phyloP scores from a whole-genome alignment of 2,113 vertebrate genomes.

The Protomyctophum bolini region DNA sequence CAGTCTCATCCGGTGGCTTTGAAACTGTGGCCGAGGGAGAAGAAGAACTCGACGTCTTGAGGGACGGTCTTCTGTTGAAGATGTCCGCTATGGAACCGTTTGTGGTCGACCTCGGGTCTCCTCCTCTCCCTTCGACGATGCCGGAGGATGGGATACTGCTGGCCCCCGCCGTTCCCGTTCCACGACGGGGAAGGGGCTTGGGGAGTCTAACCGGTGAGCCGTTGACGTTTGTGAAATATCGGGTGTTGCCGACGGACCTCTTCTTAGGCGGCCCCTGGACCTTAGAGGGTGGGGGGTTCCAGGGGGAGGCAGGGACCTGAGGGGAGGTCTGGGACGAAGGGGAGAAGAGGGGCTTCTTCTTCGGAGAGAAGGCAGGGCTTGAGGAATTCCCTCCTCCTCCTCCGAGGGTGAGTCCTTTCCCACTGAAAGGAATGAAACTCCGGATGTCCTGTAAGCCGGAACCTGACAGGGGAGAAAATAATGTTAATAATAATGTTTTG shows the following conservation, averaged over 20 bases:
- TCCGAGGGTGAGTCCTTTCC: conserved; percentile 86
- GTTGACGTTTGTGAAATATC: conserved; percentile 75
- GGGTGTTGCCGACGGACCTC: conserved; percentile 75
- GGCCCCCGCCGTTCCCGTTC: not conserved
- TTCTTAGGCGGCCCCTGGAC: conserved; percentile 42
- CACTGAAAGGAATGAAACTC: conserved; percentile 84
- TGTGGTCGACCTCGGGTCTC: conserved; percentile 14
- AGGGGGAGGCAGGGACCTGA: conserved; percentile 1
- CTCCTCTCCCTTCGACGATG: not conserved
- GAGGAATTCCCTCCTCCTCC: conserved; percentile 61
- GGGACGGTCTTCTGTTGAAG: conserved; percentile 40
- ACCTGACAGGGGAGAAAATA: conserved; percentile 63
- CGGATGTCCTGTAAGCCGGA: conserved; percentile 63
- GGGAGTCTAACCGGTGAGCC: conserved; percentile 80
- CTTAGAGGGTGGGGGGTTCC: not conserved
- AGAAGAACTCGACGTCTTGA: conserved; percentile 29
- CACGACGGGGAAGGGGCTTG: conserved; percentile 35
- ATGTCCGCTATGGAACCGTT: conserved; percentile 69
- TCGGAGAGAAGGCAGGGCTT: not conserved
- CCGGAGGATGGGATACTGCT: not conserved
- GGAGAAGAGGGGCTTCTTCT: conserved; percentile 29
- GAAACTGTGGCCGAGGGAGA: conserved; percentile 10
- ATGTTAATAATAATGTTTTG: too few species aligned
- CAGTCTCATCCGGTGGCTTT: conserved; percentile 8
- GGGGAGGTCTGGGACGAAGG: conserved; percentile 30